These are phyloP conservation scores for Chymomyza fuscimana DNA, from an alignment of 2,888 invertebrate genomes.

Conservation along the genomic window DNA sequence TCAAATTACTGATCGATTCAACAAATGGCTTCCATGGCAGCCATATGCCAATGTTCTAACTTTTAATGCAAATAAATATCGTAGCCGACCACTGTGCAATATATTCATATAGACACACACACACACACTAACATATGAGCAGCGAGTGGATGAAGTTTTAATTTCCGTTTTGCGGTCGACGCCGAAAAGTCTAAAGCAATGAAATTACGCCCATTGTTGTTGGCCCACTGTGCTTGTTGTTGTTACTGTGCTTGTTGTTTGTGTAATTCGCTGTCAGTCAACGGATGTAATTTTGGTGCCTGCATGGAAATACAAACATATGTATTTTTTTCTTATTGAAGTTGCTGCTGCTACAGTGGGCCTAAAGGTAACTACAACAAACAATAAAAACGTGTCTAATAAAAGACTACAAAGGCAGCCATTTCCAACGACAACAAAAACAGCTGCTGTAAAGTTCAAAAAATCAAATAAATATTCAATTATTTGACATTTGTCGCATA, in stretches of 20 bases:
- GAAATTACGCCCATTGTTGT: slow-evolving; percentile 23
- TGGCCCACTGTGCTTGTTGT: slow-evolving; percentile 5
- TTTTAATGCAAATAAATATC: no score
- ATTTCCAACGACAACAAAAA: slow-evolving; percentile 17
- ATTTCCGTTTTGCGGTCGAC: slow-evolving; percentile 55
- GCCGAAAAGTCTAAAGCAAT: slow-evolving; percentile 24
- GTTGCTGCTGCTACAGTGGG: slow-evolving; percentile 23
- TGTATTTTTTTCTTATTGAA: slow-evolving; percentile 4
- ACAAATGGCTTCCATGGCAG: no score
- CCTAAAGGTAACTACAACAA: not conserved
- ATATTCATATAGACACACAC: slow-evolving; percentile 5
- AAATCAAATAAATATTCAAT: slow-evolving; percentile 59
- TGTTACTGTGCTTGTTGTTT: slow-evolving; percentile 17
- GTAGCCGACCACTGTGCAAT: no score
- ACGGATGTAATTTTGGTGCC: slow-evolving; percentile 39
- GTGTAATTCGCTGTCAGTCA: slow-evolving; percentile 29
- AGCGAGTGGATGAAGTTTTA: slow-evolving; percentile 44
- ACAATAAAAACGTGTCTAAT: slow-evolving; percentile 20
- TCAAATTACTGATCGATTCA: no score
- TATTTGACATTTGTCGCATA: slow-evolving; percentile 15
- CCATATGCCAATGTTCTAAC: no score
- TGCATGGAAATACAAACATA: not conserved
- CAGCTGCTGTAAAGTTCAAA: slow-evolving; percentile 31
- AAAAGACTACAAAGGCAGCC: slow-evolving; percentile 24
- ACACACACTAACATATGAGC: slow-evolving; percentile 7